Conservation (phyloP, 1,140 invertebrate species). For the Conopomorpha cramerella region DNA sequence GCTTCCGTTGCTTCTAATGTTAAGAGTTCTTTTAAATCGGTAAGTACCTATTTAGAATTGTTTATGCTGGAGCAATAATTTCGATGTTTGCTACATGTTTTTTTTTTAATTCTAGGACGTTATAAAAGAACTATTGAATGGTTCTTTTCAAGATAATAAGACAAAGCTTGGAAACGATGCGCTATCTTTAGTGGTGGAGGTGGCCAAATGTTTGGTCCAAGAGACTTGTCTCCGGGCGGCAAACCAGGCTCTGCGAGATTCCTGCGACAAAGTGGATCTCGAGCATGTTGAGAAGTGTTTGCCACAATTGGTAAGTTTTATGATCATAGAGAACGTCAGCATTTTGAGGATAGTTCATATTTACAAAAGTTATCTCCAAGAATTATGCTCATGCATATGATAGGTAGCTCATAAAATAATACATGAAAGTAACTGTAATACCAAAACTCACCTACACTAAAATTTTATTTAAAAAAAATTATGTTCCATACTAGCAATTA, state of each 20-base stretch:
- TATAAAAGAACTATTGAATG: constrained; percentile 29
- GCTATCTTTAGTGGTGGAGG: constrained; percentile 39
- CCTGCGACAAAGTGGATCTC: constrained; percentile 34
- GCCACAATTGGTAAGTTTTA: constrained; percentile 41
- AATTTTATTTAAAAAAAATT: too few species aligned
- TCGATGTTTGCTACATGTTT: background rate
- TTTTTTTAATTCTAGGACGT: constrained; percentile 24
- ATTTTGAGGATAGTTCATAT: too few species aligned
- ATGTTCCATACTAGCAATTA: too few species aligned
- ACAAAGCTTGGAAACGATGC: constrained; percentile 34
- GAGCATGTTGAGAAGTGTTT: constrained; percentile 53
- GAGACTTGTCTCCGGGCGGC: constrained; percentile 54
- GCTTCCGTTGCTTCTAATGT: constrained; percentile 24
- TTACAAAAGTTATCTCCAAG: too few species aligned
- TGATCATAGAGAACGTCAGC: background rate
- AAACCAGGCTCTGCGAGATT: constrained; percentile 45
- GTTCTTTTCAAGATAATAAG: constrained; percentile 36
- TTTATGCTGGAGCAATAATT: background rate
- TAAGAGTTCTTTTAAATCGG: constrained; percentile 11
- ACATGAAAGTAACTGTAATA: too few species aligned
- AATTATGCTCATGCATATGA: too few species aligned
- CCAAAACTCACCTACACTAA: too few species aligned
- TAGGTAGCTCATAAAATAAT: too few species aligned
- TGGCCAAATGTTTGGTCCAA: constrained; percentile 49
- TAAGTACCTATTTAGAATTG: background rate